Base-by-base conservation (phyloP, 1,140 invertebrate genomes). In the Mycetomoellerius zeteki region DNA sequence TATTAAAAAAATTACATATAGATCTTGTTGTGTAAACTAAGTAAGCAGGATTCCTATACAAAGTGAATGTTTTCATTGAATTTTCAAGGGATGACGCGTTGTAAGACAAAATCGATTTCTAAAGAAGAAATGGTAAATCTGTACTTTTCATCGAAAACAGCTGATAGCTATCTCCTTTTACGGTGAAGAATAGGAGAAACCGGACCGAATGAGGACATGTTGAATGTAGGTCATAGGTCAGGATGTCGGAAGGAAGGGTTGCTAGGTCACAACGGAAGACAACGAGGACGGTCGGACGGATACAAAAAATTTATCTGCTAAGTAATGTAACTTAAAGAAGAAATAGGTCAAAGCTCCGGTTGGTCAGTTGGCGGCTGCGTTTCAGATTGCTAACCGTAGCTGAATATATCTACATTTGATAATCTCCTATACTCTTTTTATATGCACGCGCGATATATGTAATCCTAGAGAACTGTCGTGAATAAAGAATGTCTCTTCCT, bases 271-370 rank as follows among this genome's bases (percentile, higher is more conserved):
- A 73, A 58, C 69, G 89, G 86, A 88, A 90, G 76, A 87, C 77
- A 90, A 82, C 21, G 80, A 65, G 76, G 58, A 43, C 80, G 58
- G 19, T 27, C 58, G 58, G 14, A 50, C 24, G n/a, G 47, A 85
- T 33, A 4, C 8, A 19, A n/a, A 56, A 87, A 87, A 86, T 90
- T 90, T 90, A 91, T 90, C 67, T 90, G 77, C 89, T 62, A 54
- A 60, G 33, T 71, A 75, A 71, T 60, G 47, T 21, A 12, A 71
- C 30, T 69, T 87, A 76, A 87, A 89, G 52, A 91, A 90, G 52
- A 91, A 90, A 90, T 91, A 54, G 89, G 86, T 91, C 89, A 85
- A 85, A 85, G 62, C 69, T 72, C 67, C 82, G 65, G 50, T 62
- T 67, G 77, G 50, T 73, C 77, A 77, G 27, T 76, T 47, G 78